Conservation (phyloP, 2,113 vertebrate species). For the Mormyrus lacerda region DNA sequence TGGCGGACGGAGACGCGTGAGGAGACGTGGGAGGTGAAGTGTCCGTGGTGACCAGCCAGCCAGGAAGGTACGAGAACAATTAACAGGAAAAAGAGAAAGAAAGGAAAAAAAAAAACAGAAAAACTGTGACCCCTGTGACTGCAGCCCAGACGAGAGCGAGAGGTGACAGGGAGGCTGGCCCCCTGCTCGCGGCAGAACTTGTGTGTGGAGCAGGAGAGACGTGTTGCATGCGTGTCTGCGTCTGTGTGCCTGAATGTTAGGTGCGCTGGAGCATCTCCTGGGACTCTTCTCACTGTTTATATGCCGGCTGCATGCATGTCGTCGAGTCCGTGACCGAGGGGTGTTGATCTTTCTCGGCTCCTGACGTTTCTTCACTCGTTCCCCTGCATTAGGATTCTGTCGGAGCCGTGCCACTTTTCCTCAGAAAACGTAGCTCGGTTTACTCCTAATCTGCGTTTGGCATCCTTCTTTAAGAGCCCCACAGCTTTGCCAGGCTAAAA, state of each 20-base stretch:
- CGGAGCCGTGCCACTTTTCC: background rate
- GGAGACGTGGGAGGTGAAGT: conserved; percentile 10
- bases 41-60: conserved; percentile 38
- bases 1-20: conserved; percentile 16
- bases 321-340: background rate
- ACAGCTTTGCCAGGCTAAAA: conserved; percentile 14
- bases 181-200: background rate
- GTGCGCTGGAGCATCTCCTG: background rate
- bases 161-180: background rate
- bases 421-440: conserved; percentile 41
- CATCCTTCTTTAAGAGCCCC: conserved; percentile 22
- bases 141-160: background rate
- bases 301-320: background rate
- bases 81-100: background rate
- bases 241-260: background rate
- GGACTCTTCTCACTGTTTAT: background rate
- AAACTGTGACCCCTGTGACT: background rate
- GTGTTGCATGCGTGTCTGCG: background rate
- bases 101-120: background rate
- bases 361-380: background rate
- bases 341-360: background rate
- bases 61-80: conserved; percentile 51
- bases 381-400: background rate
- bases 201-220: conserved; percentile 5
- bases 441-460: conserved; percentile 39